A percentile compares a stretch with the other conserved stretches of the same genome.
phyloP scores from a whole-genome alignment of 2,113 vertebrate genomes.

The Taurulus bubalis region DNA sequence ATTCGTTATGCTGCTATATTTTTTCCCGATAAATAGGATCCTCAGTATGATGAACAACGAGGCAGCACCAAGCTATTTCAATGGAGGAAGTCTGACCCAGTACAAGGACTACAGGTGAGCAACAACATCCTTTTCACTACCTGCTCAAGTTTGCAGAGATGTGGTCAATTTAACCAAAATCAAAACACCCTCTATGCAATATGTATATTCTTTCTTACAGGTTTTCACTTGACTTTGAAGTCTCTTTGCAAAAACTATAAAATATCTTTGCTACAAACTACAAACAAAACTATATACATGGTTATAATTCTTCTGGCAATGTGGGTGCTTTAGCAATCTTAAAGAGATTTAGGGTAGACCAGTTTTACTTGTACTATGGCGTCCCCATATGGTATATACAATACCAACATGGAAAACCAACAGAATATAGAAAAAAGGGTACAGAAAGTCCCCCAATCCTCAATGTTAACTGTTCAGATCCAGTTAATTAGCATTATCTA shows the following conservation, averaged over 20 bases:
- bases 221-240: not conserved
- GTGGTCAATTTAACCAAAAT: not conserved
- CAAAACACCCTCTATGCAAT: no score
- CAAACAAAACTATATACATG: no score
- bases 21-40: conserved; percentile 60
- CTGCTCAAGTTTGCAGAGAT: not conserved
- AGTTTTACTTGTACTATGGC: no score
- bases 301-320: no score
- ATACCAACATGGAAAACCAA: not conserved
- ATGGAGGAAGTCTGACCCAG: conserved; percentile 82
- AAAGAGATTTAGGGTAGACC: no score
- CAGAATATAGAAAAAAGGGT: not conserved
- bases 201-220: not conserved
- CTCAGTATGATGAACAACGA: conserved; percentile 88
- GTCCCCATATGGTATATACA: not conserved
- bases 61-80: conserved; percentile 85
- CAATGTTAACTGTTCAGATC: not conserved
- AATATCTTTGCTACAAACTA: no score
- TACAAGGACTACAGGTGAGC: conserved; percentile 84
- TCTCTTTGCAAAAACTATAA: no score
- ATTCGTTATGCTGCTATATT: fast-evolving
- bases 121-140: not conserved
- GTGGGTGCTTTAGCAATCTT: no score
- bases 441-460: not conserved
- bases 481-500: not conserved